phyloP scores from a whole-genome alignment of 2,113 vertebrate genomes.

The Psittacara wagleri region DNA sequence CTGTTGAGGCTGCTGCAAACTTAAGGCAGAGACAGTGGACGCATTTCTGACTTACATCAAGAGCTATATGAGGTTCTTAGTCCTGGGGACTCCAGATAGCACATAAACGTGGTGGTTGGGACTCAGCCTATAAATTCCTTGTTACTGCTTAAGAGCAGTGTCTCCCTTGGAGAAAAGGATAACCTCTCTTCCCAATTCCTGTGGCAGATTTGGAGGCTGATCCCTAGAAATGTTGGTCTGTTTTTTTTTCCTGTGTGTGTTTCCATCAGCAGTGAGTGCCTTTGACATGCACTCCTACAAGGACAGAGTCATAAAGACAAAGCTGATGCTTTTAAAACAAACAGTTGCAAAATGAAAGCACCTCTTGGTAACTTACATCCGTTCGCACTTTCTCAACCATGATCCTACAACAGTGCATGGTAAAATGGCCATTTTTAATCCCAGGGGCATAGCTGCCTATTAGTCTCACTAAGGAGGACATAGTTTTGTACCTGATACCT shows the following conservation, averaged over 20 bases:
- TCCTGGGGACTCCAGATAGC: not conserved
- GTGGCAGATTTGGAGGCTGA: not conserved
- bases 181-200: not conserved
- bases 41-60: not conserved
- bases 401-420: not conserved
- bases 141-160: not conserved
- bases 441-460: accelerated
- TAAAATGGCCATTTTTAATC: not conserved
- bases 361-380: not conserved
- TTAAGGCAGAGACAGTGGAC: not conserved
- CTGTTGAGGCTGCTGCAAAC: not conserved
- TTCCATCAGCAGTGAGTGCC: not conserved
- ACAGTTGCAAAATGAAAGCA: not conserved
- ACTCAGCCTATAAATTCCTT: not conserved
- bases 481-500: not conserved
- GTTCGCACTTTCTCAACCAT: not conserved
- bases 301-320: not conserved
- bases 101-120: not conserved
- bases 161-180: not conserved
- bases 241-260: not conserved
- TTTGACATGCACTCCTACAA: not conserved
- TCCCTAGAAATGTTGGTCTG: not conserved
- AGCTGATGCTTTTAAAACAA: not conserved
- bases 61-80: not conserved
- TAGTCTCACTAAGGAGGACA: not conserved